Percentiles rank a stretch among this genome's conserved stretches.
These are phyloP conservation scores for Paracentrotus lividus DNA, from an alignment of 53 echinoderm and acorn worm genomes.

Conservation along the genomic window DNA sequence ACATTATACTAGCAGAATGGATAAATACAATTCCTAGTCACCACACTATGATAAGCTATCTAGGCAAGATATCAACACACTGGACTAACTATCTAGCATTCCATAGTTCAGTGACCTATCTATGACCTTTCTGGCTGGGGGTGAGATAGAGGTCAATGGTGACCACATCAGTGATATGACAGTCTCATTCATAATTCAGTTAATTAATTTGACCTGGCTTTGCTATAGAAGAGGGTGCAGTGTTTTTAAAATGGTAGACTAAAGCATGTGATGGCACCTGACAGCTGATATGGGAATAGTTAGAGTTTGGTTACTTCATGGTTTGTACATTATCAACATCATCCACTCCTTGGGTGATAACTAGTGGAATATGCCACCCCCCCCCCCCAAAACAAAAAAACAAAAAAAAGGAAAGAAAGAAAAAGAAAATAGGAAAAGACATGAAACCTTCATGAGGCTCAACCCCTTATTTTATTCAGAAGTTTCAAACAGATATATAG, in stretches of 20 bases:
- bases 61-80: constrained; percentile 49
- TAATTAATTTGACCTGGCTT: constrained; percentile 53
- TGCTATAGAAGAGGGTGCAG: background rate
- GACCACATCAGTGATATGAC: constrained; percentile 10
- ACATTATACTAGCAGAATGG: too few species aligned
- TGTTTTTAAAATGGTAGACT: background rate
- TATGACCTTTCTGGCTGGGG: background rate
- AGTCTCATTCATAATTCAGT: constrained; percentile 24
- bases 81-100: background rate
- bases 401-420: too few species aligned
- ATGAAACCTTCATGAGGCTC: too few species aligned
- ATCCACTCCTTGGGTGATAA: too few species aligned
- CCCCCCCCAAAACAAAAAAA: too few species aligned
- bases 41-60: background rate
- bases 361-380: too few species aligned
- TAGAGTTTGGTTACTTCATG: background rate
- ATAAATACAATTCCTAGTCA: background rate
- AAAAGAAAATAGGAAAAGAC: too few species aligned
- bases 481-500: background rate
- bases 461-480: background rate
- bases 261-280: background rate
- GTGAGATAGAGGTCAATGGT: constrained; percentile 12
- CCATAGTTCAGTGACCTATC: constrained; percentile 17
- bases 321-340: background rate
- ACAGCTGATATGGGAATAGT: constrained; percentile 4